Conservation (phyloP, 1,140 invertebrate genomes). For the Tetragnatha versicolor region DNA sequence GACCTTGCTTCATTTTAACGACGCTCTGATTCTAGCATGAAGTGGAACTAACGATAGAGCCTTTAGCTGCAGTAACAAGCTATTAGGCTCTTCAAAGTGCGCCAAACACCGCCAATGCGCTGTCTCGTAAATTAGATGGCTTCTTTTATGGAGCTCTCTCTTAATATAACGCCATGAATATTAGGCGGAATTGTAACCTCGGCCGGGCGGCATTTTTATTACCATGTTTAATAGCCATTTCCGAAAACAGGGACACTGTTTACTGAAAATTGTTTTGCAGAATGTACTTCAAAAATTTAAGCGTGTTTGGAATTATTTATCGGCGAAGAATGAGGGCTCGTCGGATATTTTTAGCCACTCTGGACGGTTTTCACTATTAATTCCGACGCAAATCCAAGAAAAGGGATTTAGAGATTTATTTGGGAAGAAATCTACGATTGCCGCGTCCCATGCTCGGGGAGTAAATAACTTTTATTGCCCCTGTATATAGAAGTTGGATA, state of each 20-base stretch:
- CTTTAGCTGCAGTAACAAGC: conserved; percentile 22
- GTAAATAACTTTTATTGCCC: too few species aligned
- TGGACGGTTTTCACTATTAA: too few species aligned
- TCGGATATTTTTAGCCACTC: too few species aligned
- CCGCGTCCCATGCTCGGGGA: too few species aligned
- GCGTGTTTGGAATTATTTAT: too few species aligned
- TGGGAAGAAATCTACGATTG: too few species aligned
- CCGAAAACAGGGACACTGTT: background rate
- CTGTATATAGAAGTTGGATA: too few species aligned
- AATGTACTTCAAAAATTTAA: conserved; percentile 4
- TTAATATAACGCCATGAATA: conserved; percentile 27
- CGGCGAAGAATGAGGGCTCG: too few species aligned
- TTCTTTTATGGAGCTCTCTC: conserved; percentile 22
- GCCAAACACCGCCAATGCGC: conserved; percentile 6
- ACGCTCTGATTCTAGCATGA: conserved; percentile 20
- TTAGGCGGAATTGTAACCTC: conserved; percentile 14
- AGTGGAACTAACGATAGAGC: conserved; percentile 33
- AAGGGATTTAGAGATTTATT: too few species aligned
- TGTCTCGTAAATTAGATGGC: conserved; percentile 10
- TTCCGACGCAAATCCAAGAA: too few species aligned
- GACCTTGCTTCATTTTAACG: conserved; percentile 36
- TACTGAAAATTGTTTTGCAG: background rate
- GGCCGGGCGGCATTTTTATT: conserved; percentile 10
- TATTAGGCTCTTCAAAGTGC: conserved; percentile 33
- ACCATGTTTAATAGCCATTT: background rate